Evolutionary conservation across 2,113 vertebrate genomes (phyloP).

Genomic region (Sander lucioperca): DNA sequence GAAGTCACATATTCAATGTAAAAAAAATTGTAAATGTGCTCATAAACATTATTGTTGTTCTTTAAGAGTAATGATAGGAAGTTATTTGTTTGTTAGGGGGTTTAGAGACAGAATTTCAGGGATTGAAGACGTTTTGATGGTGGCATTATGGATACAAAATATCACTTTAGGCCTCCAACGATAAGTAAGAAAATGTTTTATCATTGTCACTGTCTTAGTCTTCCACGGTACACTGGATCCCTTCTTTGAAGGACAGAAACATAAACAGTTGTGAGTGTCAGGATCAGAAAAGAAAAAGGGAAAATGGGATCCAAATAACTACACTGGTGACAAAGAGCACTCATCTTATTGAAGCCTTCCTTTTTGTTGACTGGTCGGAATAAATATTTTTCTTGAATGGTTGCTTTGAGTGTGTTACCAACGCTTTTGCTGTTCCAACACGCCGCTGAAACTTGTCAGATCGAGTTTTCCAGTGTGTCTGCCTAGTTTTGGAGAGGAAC

Average conservation of each 20-base stretch:
- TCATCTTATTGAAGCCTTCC: conserved; percentile 34
- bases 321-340: conserved; percentile 42
- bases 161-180: not conserved
- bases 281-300: conserved; percentile 28
- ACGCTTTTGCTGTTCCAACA: conserved; percentile 51
- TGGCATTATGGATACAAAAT: not conserved
- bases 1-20: not conserved
- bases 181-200: not conserved
- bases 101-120: not conserved
- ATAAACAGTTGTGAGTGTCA: conserved; percentile 18
- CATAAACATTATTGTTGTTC: conserved; percentile 45
- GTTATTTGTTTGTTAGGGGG: conserved; percentile 21
- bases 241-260: conserved; percentile 7
- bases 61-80: conserved; percentile 33
- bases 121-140: not conserved
- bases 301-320: conserved; percentile 48
- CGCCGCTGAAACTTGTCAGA: conserved; percentile 67
- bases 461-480: conserved; percentile 64
- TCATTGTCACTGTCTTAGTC: not conserved
- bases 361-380: conserved; percentile 59
- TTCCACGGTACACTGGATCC: not conserved
- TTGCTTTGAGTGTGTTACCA: conserved; percentile 51
- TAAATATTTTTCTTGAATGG: conserved; percentile 59
- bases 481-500: conserved; percentile 71
- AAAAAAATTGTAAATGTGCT: conserved; percentile 29